Evolutionary conservation across 2,888 invertebrate genomes (phyloP).

Genomic region (Caenorhabditis plicata): DNA sequence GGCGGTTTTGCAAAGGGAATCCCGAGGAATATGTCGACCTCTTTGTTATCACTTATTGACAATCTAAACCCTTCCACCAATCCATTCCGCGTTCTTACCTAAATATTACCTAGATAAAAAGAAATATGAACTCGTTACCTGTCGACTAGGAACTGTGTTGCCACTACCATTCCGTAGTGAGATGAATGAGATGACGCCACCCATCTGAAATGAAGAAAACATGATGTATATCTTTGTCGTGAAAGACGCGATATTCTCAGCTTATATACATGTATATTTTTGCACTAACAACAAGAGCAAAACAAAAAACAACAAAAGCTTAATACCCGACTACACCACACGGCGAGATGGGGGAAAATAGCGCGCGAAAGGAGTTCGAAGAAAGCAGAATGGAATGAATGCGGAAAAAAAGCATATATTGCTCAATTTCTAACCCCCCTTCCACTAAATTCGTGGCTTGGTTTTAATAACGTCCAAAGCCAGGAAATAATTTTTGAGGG

Average conservation of each 20-base stretch:
- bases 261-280: too few species aligned
- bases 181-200: slow-evolving; percentile 47
- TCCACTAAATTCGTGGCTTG: too few species aligned
- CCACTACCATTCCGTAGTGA: slow-evolving; percentile 33
- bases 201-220: slow-evolving; percentile 35
- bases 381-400: not conserved
- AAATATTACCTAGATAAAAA: slow-evolving; percentile 4
- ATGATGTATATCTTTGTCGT: too few species aligned
- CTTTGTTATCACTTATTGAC: slow-evolving; percentile 34
- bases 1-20: slow-evolving; percentile 62
- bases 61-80: slow-evolving; percentile 44
- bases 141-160: slow-evolving; percentile 29
- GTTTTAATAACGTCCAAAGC: too few species aligned
- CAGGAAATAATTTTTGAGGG: too few species aligned
- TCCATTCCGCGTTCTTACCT: slow-evolving; percentile 44
- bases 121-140: too few species aligned
- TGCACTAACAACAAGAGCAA: too few species aligned
- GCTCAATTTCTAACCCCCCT: too few species aligned
- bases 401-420: slow-evolving; percentile 5
- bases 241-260: too few species aligned
- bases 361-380: slow-evolving; percentile 5
- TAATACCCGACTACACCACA: not conserved
- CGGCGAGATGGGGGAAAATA: not conserved
- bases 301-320: slow-evolving; percentile 3
- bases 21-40: slow-evolving; percentile 51